A percentile compares a stretch with the other conserved stretches of the same genome.
phyloP scores from a whole-genome alignment of 1,140 invertebrate genomes.

The Apis cerana region DNA sequence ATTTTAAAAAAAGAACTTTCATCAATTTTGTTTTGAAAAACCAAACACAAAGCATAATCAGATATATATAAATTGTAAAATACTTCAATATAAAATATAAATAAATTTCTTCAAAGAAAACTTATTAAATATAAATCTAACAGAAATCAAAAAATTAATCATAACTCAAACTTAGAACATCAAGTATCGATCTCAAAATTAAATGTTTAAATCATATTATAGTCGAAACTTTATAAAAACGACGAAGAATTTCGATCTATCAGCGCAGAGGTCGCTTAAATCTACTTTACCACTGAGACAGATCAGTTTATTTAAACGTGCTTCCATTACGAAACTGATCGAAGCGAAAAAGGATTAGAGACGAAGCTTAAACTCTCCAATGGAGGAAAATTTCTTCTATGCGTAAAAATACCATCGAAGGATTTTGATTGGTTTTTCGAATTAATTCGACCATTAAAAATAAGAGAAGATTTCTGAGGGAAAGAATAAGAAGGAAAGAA shows the following conservation, averaged over 20 bases:
- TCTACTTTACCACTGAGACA: slow-evolving; percentile 29
- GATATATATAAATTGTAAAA: too few species aligned
- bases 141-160: neutral
- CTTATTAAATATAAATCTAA: too few species aligned
- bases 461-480: neutral
- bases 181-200: neutral
- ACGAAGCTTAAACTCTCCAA: neutral
- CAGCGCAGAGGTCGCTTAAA: neutral
- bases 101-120: too few species aligned
- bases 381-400: neutral
- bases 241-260: slow-evolving; percentile 44
- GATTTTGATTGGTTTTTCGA: too few species aligned
- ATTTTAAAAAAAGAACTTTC: too few species aligned
- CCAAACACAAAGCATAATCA: too few species aligned
- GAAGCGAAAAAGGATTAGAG: slow-evolving; percentile 10
- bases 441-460: neutral
- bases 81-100: too few species aligned
- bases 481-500: neutral
- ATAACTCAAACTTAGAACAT: neutral
- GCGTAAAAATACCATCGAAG: neutral
- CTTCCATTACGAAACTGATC: slow-evolving; percentile 27
- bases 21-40: too few species aligned
- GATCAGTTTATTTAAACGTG: slow-evolving; percentile 49
- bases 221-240: slow-evolving; percentile 15
- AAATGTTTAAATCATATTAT: neutral